Percentiles rank a stretch among this genome's conserved stretches.
Conservation (phyloP, 2,113 vertebrate genomes). For the Columbina picui region DNA sequence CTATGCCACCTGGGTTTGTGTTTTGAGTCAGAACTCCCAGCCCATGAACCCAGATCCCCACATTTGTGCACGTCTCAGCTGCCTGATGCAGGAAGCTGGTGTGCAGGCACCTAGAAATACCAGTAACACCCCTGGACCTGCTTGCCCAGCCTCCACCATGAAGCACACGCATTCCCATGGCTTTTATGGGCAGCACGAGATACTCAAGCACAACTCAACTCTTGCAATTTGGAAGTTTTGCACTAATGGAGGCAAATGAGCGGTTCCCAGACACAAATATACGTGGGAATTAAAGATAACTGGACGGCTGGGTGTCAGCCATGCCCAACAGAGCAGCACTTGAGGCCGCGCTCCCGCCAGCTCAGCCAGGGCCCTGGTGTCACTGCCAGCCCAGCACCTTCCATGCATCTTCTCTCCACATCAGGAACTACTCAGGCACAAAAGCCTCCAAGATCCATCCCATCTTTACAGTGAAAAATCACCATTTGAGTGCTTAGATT, state of each 20-base stretch:
- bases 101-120: neutral
- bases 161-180: neutral
- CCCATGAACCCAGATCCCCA: fast-evolving
- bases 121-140: neutral
- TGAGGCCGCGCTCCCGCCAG: neutral
- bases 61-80: neutral
- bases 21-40: neutral
- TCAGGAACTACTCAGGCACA: neutral
- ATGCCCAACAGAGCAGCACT: neutral
- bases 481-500: neutral
- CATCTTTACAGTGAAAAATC: neutral
- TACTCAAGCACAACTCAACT: neutral
- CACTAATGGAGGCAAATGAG: neutral
- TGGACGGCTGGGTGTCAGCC: neutral
- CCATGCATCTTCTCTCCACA: neutral
- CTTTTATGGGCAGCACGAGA: neutral
- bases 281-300: neutral
- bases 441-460: neutral
- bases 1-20: neutral
- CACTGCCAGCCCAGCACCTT: neutral
- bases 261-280: neutral
- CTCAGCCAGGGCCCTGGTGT: neutral
- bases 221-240: neutral
- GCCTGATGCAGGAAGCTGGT: neutral
- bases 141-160: neutral